Base-by-base conservation (phyloP, 2,113 vertebrate species). In the Calidris pugnax region DNA sequence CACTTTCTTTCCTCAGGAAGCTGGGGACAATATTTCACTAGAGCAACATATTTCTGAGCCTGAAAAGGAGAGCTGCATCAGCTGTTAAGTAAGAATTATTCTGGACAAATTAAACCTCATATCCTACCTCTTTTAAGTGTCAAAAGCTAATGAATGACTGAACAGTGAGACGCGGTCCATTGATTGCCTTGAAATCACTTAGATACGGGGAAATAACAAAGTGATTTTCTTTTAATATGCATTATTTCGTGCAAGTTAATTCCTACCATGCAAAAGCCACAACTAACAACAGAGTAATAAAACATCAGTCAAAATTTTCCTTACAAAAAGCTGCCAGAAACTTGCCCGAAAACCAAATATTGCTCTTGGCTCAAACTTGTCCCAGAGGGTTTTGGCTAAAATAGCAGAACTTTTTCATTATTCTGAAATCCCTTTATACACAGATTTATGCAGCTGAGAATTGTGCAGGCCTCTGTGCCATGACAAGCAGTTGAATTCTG, bases 401-500 rank as follows among this genome's bases (percentile, higher is more conserved):
- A 85, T 39, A 93, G 66, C 81, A 92, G 86, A 57, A 53, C 57
- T 82, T 55, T 82, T 85, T 85, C 91, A 92, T 95, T 81, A 92
- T 93, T 87, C 81, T 87, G 71, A 78, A 94, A 94, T 76, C 68
- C 74, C 91, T 93, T 95, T 89, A 88, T 64, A 72, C 66, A 56
- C 47, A 90, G 59, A 84, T 84, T 80, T 84, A 81, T 93, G 56
- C 72, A 88, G 50, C 63, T 85, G 74, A 87, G 83, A 87, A 80
- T 94, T 90, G 53, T 79, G 57, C 62, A 68, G 53, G 30, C 60
- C 74, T 96, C 57, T 90, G 62, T 32, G 82, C 35, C 43, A 16
- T 33, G 84, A 75, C 60, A 81, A 85, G 50, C 20, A 63, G 60
- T 59, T 82, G 77, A 85, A 87, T 89, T 94, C 77, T 87, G 66